Conservation (phyloP, 2,113 vertebrate genomes). For the Passer domesticus region DNA sequence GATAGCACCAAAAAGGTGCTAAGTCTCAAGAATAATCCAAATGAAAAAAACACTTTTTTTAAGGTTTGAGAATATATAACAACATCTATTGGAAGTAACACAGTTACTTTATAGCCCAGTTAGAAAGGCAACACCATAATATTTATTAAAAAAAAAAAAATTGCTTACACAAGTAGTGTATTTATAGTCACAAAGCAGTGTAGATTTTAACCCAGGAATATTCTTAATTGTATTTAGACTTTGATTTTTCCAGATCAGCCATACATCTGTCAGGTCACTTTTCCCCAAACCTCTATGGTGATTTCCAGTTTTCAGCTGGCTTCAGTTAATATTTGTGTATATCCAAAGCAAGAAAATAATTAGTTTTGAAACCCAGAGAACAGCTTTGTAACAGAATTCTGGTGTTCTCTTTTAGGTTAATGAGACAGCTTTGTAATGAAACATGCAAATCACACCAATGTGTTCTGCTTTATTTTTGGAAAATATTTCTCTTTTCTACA, state of each 20-base stretch:
- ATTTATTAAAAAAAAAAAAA: background rate
- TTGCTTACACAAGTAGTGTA: background rate
- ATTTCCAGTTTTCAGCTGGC: background rate
- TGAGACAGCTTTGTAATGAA: background rate
- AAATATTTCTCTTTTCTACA: background rate
- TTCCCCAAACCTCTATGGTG: background rate
- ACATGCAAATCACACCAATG: background rate
- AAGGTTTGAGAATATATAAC: background rate
- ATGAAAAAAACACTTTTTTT: background rate
- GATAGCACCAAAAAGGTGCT: background rate
- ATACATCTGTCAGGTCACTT: background rate
- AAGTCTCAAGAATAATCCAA: background rate
- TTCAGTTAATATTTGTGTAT: background rate
- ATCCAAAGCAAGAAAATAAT: background rate
- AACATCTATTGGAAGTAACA: background rate
- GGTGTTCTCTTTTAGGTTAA: background rate
- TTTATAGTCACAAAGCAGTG: background rate
- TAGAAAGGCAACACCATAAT: background rate
- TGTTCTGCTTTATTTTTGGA: background rate
- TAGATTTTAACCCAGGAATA: background rate
- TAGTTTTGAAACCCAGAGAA: background rate
- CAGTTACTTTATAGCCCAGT: background rate
- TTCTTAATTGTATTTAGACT: background rate
- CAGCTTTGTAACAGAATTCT: background rate
- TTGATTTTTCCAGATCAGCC: background rate